Conservation (phyloP, 2,113 vertebrate species). For the Ascaphus truei region DNA sequence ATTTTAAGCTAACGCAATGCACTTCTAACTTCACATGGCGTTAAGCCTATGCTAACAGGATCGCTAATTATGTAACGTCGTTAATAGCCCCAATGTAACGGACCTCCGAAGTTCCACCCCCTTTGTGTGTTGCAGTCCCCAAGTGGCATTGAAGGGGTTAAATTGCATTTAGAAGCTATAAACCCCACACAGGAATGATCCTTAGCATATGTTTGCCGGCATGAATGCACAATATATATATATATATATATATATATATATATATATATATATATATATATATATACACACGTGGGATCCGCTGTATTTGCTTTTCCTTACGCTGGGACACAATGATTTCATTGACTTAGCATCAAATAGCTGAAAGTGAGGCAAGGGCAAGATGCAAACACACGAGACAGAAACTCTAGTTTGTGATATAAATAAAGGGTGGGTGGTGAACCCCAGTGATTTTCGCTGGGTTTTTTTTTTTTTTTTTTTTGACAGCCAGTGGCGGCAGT, state of each 20-base stretch:
- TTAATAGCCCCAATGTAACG: too few relatives aligned
- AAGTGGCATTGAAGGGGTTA: not conserved
- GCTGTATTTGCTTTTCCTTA: slow-evolving; percentile 3
- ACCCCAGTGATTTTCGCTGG: slow-evolving; percentile 65
- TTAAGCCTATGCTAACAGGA: too few relatives aligned
- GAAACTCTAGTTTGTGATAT: slow-evolving; percentile 74
- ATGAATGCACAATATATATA: not conserved
- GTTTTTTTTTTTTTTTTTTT: slow-evolving; percentile 44
- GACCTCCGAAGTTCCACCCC: not conserved
- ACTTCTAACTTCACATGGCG: too few relatives aligned
- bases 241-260: too few relatives aligned
- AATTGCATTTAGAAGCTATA: not conserved
- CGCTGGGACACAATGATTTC: slow-evolving; percentile 29
- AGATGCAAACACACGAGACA: slow-evolving; percentile 54
- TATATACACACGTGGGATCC: not conserved
- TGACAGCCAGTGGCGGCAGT: slow-evolving; percentile 87
- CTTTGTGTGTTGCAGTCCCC: not conserved
- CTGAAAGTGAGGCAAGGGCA: slow-evolving; percentile 29
- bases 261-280: too few relatives aligned
- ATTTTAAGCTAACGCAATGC: too few relatives aligned
- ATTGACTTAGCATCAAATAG: slow-evolving; percentile 44
- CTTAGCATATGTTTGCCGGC: not conserved
- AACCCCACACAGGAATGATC: not conserved
- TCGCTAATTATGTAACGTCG: too few relatives aligned
- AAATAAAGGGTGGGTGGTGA: slow-evolving; percentile 91